Percentiles rank a stretch among this genome's conserved stretches.
Conservation (phyloP, 2,888 invertebrate genomes). For the Folsomia manolachei region DNA sequence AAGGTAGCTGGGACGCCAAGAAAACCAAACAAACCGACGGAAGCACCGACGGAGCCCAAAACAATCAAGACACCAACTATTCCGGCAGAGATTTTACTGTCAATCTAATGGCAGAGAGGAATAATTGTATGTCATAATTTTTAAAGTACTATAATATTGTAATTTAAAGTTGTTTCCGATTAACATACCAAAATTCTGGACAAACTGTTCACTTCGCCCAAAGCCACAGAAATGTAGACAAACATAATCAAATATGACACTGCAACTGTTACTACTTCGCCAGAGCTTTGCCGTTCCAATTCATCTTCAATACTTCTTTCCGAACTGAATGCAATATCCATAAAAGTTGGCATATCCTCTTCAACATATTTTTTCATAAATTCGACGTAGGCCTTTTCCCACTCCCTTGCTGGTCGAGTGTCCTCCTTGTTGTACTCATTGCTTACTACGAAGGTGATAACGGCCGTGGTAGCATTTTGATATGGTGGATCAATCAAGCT, state of each 20-base stretch:
- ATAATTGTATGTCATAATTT: background rate
- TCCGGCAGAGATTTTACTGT: constrained; percentile 93
- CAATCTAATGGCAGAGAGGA: constrained; percentile 65
- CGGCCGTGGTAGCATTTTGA: constrained; percentile 42
- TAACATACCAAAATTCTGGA: constrained; percentile 38
- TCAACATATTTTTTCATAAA: constrained; percentile 47
- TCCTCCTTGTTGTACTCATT: constrained; percentile 42
- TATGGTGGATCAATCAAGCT: constrained; percentile 41
- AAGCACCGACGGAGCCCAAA: constrained; percentile 84
- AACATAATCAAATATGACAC: constrained; percentile 93
- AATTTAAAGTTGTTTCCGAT: background rate
- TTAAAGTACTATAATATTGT: background rate
- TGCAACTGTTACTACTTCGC: constrained; percentile 74
- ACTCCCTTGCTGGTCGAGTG: constrained; percentile 37
- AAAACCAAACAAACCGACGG: constrained; percentile 90
- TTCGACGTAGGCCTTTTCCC: constrained; percentile 47
- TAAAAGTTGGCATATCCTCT: constrained; percentile 56
- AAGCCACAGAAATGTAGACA: constrained; percentile 77
- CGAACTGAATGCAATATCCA: constrained; percentile 71
- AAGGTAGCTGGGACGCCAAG: constrained; percentile 74
- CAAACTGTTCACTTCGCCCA: constrained; percentile 60
- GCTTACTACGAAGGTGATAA: constrained; percentile 47
- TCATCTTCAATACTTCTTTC: constrained; percentile 84
- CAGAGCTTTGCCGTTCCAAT: constrained; percentile 56
- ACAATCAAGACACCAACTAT: constrained; percentile 92